These are phyloP conservation scores for Leucophora obtusa DNA, from an alignment of 2,888 invertebrate species.

Conservation along the genomic window DNA sequence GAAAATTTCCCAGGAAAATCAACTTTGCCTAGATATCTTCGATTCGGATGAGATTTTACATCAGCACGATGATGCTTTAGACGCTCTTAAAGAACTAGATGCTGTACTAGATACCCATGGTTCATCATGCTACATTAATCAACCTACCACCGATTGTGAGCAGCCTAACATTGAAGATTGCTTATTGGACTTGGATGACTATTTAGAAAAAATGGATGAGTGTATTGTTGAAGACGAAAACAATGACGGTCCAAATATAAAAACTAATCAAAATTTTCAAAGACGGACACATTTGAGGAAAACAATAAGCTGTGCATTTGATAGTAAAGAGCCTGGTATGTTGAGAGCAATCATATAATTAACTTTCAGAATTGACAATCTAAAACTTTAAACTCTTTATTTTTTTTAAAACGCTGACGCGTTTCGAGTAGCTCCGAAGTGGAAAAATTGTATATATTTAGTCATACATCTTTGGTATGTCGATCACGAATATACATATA, in stretches of 20 bases:
- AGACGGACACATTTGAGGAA: slow-evolving; percentile 20
- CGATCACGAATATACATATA: no score
- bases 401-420: no score
- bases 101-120: slow-evolving; percentile 74
- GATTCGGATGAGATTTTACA: background rate
- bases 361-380: no score
- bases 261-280: background rate
- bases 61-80: slow-evolving; percentile 69
- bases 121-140: slow-evolving; percentile 64
- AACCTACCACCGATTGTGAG: slow-evolving; percentile 22
- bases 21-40: slow-evolving; percentile 64
- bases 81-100: slow-evolving; percentile 74
- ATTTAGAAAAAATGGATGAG: slow-evolving; percentile 79
- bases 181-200: slow-evolving; percentile 80
- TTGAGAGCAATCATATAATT: no score
- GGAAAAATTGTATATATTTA: no score
- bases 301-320: slow-evolving; percentile 35
- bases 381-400: no score
- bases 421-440: no score
- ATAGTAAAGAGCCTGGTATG: slow-evolving; percentile 9
- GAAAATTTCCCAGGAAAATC: slow-evolving; percentile 58
- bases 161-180: slow-evolving; percentile 78
- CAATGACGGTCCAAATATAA: slow-evolving; percentile 1
- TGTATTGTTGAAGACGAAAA: slow-evolving; percentile 53
- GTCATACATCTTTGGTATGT: no score